These are phyloP conservation scores for Phalacrocorax aristotelis DNA, from an alignment of 2,113 vertebrate species.

Conservation along the genomic window DNA sequence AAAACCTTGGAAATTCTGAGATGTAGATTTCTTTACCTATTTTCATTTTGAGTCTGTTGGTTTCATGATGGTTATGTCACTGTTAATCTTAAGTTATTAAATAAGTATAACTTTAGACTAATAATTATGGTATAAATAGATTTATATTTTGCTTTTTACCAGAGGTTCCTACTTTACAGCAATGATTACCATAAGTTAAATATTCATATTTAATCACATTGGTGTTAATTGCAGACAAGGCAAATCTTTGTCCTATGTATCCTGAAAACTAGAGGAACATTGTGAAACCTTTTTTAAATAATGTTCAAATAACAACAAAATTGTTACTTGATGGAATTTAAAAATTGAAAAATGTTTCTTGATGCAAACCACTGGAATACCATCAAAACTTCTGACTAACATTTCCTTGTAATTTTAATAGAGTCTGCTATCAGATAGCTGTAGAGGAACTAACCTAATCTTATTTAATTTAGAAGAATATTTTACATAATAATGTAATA, in stretches of 20 bases:
- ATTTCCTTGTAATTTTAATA: neutral
- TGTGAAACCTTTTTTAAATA: neutral
- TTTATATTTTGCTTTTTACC: neutral
- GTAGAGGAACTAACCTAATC: neutral
- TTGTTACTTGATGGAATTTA: neutral
- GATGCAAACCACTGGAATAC: neutral
- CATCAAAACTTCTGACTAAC: neutral
- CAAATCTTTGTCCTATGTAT: neutral
- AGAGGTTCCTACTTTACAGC: neutral
- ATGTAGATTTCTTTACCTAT: neutral
- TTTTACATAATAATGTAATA: neutral
- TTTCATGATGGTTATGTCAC: neutral
- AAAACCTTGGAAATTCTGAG: neutral
- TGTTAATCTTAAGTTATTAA: neutral
- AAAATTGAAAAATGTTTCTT: neutral
- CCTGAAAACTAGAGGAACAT: neutral
- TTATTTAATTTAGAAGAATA: neutral
- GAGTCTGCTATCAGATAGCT: neutral
- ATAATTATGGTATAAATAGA: neutral
- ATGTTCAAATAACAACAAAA: neutral
- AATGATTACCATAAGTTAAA: neutral
- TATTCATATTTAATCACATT: neutral
- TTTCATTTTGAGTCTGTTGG: neutral
- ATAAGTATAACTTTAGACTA: neutral
- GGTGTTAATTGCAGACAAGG: neutral